Percentiles rank a stretch among this genome's conserved stretches.
Evolutionary conservation across 35 echinoderm and acorn worm genomes (phyloP).

Genomic region (Acanthaster planci): DNA sequence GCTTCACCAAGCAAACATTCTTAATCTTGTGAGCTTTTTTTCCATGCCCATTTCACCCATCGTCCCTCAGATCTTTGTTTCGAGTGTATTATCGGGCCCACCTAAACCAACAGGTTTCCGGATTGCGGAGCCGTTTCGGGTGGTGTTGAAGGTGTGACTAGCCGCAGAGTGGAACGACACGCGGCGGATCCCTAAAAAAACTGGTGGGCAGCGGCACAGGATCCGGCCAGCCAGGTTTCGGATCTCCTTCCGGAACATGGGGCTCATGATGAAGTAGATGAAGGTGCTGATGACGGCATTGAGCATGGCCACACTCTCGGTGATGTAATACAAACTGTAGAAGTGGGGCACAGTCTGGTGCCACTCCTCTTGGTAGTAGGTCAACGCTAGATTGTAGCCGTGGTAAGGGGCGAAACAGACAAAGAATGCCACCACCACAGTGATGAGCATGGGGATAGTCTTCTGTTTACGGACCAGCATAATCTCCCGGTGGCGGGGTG

Average conservation of each 20-base stretch:
- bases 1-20: too few relatives aligned
- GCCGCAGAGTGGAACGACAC: slow-evolving; percentile 34
- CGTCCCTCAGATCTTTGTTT: slow-evolving; percentile 71
- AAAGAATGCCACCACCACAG: slow-evolving; percentile 91
- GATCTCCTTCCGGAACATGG: slow-evolving; percentile 87
- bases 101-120: slow-evolving; percentile 46
- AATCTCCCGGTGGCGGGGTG: slow-evolving; percentile 77
- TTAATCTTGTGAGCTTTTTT: too few relatives aligned
- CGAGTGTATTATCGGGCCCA: slow-evolving; percentile 50
- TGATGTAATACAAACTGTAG: slow-evolving; percentile 58
- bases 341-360: slow-evolving; percentile 33
- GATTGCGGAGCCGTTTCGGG: slow-evolving; percentile 27
- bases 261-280: slow-evolving; percentile 86
- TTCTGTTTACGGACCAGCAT: slow-evolving; percentile 85
- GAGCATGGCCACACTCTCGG: slow-evolving; percentile 90
- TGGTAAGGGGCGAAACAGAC: slow-evolving; percentile 93
- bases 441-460: slow-evolving; percentile 94
- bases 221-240: slow-evolving; percentile 32
- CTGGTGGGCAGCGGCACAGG: slow-evolving; percentile 26
- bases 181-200: slow-evolving; percentile 20
- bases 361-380: slow-evolving; percentile 52
- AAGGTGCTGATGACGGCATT: slow-evolving; percentile 90
- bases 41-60: too few relatives aligned
- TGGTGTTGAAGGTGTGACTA: slow-evolving; percentile 67
- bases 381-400: slow-evolving; percentile 66